phyloP scores from a whole-genome alignment of 2,888 invertebrate species.

The Drosophila multiciliata region DNA sequence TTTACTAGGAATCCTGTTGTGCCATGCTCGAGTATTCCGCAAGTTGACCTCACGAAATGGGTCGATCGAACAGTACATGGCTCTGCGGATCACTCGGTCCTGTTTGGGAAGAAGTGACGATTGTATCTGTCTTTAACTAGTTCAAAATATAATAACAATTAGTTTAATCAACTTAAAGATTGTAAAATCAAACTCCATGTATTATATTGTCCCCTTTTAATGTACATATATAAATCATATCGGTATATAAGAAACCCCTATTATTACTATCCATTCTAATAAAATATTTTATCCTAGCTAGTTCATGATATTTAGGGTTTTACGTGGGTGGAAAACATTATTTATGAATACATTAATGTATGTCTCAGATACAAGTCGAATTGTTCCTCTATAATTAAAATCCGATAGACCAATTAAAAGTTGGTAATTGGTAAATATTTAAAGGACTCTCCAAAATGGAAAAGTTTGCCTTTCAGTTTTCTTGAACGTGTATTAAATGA shows the following conservation, averaged over 20 bases:
- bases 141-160: slow-evolving; percentile 68
- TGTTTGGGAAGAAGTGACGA: slow-evolving; percentile 64
- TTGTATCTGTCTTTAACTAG: slow-evolving; percentile 56
- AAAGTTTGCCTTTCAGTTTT: too few species aligned
- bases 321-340: too few species aligned
- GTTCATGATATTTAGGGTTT: background rate
- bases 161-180: slow-evolving; percentile 63
- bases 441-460: too few species aligned
- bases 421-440: too few species aligned
- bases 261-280: slow-evolving; percentile 5
- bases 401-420: too few species aligned
- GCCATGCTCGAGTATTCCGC: slow-evolving; percentile 87
- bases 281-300: background rate
- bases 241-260: slow-evolving; percentile 37
- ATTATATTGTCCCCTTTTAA: slow-evolving; percentile 58
- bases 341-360: too few species aligned
- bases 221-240: slow-evolving; percentile 63
- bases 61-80: slow-evolving; percentile 75
- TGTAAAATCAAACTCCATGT: slow-evolving; percentile 58
- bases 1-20: slow-evolving; percentile 87
- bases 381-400: too few species aligned
- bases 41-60: slow-evolving; percentile 88
- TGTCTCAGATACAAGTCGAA: too few species aligned
- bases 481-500: too few species aligned
- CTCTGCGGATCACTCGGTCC: slow-evolving; percentile 48